Conservation (phyloP, 2,113 vertebrate genomes). For the Chamaea fasciata region DNA sequence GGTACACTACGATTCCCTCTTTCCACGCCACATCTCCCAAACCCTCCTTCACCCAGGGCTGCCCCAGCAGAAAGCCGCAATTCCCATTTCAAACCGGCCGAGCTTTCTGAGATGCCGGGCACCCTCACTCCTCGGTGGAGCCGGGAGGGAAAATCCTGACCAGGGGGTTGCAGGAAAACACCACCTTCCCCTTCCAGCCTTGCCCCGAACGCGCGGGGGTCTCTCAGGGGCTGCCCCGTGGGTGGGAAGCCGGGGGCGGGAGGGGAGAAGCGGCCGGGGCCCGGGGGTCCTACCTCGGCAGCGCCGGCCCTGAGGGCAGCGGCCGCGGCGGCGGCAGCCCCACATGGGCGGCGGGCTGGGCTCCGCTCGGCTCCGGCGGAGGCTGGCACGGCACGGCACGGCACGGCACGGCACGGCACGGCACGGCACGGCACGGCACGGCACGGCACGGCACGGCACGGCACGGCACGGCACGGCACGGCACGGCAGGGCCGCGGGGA, state of each 20-base stretch:
- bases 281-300: conserved; percentile 31
- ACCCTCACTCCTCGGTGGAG: not conserved
- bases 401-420: too few species aligned
- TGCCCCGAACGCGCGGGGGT: not conserved
- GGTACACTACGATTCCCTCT: not conserved
- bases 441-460: too few species aligned
- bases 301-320: conserved; percentile 20
- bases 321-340: not conserved
- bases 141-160: not conserved
- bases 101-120: not conserved
- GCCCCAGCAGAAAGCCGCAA: not conserved
- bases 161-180: rapidly evolving
- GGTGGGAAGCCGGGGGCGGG: not conserved
- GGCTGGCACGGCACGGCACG: too few species aligned
- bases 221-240: not conserved
- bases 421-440: too few species aligned
- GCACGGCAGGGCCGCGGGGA: too few species aligned
- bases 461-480: too few species aligned
- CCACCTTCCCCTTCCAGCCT: not conserved
- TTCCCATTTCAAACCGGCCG: not conserved
- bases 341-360: not conserved
- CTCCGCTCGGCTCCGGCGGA: not conserved
- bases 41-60: not conserved
- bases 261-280: not conserved
- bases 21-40: not conserved